Evolutionary conservation across 2,113 vertebrate species (phyloP).

Genomic region (Oostethus manadensis): DNA sequence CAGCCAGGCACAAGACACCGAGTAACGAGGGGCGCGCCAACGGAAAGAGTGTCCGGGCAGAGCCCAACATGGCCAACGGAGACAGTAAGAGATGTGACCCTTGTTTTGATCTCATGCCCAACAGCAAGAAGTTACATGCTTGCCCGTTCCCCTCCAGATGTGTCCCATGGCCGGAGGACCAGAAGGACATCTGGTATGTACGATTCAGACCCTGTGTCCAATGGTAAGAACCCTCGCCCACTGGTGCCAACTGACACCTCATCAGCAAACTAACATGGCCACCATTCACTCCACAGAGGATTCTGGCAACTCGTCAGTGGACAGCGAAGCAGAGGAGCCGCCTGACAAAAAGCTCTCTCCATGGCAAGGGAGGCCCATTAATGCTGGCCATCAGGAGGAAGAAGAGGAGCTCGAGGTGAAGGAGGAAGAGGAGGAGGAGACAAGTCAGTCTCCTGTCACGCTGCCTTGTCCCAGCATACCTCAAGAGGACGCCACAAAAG

Average conservation of each 20-base stretch:
- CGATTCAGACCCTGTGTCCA: conserved; percentile 77
- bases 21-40: conserved; percentile 78
- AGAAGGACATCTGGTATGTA: conserved; percentile 77
- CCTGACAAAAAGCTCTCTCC: conserved; percentile 67
- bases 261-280: not conserved
- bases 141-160: conserved; percentile 47
- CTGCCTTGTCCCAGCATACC: conserved; percentile 70
- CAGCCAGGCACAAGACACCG: conserved; percentile 71
- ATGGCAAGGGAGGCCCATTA: conserved; percentile 70
- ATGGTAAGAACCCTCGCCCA: conserved; percentile 54
- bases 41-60: conserved; percentile 57
- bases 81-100: conserved; percentile 60
- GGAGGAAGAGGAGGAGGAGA: conserved; percentile 15
- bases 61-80: conserved; percentile 73
- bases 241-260: not conserved
- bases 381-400: conserved; percentile 37
- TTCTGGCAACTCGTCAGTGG: conserved; percentile 75
- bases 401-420: conserved; percentile 49
- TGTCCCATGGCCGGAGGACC: conserved; percentile 70
- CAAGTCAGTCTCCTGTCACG: not conserved
- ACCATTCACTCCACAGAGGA: conserved; percentile 50
- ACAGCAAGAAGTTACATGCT: not conserved
- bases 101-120: no score
- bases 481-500: conserved; percentile 39
- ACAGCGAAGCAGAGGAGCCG: conserved; percentile 67